phyloP scores from a whole-genome alignment of 2,797 vertebrate genomes.

The Diglossa cyanea region DNA sequence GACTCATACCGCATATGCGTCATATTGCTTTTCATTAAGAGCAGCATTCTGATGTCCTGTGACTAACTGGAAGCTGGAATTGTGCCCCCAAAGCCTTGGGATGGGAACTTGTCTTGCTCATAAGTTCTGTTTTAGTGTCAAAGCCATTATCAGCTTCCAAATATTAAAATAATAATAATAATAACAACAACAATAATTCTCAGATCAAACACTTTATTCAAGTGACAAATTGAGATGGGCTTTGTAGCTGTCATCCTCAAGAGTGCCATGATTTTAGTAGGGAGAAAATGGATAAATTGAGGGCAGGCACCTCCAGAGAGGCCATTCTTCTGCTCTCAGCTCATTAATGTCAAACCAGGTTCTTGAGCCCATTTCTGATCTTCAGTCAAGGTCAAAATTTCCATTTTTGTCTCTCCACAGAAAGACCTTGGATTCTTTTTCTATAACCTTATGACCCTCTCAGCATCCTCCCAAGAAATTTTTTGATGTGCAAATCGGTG shows the following conservation, averaged over 20 bases:
- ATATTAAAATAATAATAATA: neutral
- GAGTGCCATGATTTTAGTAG: neutral
- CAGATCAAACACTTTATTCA: conserved; percentile 7
- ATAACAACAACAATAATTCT: neutral
- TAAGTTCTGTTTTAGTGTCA: neutral
- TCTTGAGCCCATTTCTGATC: neutral
- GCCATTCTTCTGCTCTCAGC: neutral
- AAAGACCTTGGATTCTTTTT: neutral
- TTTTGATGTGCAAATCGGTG: neutral
- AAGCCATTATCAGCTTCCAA: neutral
- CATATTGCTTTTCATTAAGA: conserved; percentile 56
- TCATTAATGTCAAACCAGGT: neutral
- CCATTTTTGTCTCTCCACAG: neutral
- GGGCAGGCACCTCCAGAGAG: conserved; percentile 7
- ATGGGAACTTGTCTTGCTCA: neutral
- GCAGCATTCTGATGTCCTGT: conserved; percentile 39
- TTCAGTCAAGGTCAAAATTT: conserved; percentile 36
- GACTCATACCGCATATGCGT: conserved; percentile 59
- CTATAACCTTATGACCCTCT: neutral
- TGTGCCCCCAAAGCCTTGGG: neutral
- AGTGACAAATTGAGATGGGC: neutral
- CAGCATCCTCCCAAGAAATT: neutral
- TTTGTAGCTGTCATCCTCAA: neutral
- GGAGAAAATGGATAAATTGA: conserved; percentile 41
- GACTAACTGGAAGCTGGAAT: conserved; percentile 31